phyloP scores from a whole-genome alignment of 2,888 invertebrate genomes.

The Campaea margaritaria region DNA sequence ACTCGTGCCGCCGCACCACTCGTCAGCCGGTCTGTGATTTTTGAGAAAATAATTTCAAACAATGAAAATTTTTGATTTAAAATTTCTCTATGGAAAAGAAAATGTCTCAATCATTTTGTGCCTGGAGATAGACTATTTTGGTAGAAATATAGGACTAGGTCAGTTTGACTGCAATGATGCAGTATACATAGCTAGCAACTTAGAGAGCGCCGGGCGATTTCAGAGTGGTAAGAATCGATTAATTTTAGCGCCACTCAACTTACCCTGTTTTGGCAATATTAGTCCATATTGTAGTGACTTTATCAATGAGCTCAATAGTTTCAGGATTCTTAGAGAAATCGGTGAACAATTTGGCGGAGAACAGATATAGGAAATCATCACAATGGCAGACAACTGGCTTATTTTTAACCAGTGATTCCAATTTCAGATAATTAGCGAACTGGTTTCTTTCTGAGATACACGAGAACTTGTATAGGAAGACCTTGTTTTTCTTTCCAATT shows the following conservation, averaged over 20 bases:
- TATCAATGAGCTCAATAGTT: constrained; percentile 48
- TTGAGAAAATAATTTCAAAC: too few species aligned
- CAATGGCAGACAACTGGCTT: constrained; percentile 45
- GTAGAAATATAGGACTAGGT: too few species aligned
- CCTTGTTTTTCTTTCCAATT: constrained; percentile 44
- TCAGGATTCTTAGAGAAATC: constrained; percentile 26
- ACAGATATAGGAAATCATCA: constrained; percentile 56
- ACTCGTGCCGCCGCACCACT: too few species aligned
- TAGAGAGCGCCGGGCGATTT: too few species aligned
- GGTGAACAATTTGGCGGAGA: constrained; percentile 36
- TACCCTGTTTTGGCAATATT: constrained; percentile 64
- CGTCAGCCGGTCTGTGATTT: too few species aligned
- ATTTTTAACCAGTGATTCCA: constrained; percentile 34
- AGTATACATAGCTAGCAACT: too few species aligned
- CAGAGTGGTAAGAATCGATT: neutral
- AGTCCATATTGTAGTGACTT: constrained; percentile 54
- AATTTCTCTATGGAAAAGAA: too few species aligned
- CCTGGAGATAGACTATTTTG: too few species aligned
- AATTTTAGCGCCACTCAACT: constrained; percentile 29
- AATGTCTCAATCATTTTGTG: too few species aligned
- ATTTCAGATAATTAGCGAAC: constrained; percentile 35
- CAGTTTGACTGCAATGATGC: too few species aligned
- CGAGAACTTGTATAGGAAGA: constrained; percentile 53
- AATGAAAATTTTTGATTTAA: too few species aligned
- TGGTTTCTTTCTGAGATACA: constrained; percentile 54